These are phyloP conservation scores for Tenebrosternarchus preto DNA, from an alignment of 2,113 vertebrate genomes.

Conservation along the genomic window DNA sequence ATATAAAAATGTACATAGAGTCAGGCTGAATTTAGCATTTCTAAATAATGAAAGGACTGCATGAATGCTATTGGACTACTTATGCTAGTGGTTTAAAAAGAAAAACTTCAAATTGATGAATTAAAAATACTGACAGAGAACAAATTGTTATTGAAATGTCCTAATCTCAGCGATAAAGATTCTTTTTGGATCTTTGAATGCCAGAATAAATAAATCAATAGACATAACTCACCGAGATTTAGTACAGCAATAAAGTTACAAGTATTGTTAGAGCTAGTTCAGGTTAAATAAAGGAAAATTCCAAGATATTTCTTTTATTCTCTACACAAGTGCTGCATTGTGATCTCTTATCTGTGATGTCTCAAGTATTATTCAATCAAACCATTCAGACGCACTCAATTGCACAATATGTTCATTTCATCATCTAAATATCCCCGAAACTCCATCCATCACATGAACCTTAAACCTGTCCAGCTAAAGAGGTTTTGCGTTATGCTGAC, in stretches of 20 bases:
- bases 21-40: neutral
- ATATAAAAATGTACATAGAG: neutral
- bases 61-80: neutral
- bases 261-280: neutral
- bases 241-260: neutral
- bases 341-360: neutral
- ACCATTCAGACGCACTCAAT: neutral
- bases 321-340: neutral
- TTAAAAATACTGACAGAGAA: neutral
- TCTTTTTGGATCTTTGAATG: neutral
- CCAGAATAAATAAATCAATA: neutral
- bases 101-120: neutral
- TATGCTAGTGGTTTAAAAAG: neutral
- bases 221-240: neutral
- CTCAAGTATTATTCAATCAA: slow-evolving; percentile 14
- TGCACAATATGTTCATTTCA: slow-evolving; percentile 6
- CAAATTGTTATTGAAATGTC: neutral
- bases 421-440: neutral
- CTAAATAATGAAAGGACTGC: neutral
- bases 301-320: slow-evolving; percentile 2
- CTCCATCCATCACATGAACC: slow-evolving; percentile 7
- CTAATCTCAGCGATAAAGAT: neutral
- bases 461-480: neutral
- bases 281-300: neutral
- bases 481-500: neutral